Evolutionary conservation across 2,113 vertebrate species (phyloP).

Genomic region (Oenanthe melanoleuca): DNA sequence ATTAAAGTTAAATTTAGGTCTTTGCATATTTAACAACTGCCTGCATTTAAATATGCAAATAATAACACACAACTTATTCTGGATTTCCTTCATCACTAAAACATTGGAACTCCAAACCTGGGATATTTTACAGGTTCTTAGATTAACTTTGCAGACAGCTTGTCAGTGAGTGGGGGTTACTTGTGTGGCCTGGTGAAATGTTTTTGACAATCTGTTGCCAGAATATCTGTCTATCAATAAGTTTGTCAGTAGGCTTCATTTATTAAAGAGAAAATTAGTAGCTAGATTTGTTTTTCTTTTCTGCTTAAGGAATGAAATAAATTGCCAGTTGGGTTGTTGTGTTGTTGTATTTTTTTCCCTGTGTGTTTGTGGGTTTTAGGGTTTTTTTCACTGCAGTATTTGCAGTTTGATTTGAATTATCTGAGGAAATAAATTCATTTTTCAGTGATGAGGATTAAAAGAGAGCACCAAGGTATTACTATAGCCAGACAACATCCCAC

Average conservation of each 20-base stretch:
- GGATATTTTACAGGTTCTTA: constrained; percentile 18
- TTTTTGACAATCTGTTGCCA: constrained; percentile 20
- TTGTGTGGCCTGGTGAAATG: background rate
- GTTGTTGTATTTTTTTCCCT: background rate
- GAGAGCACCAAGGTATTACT: background rate
- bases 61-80: background rate
- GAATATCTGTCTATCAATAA: constrained; percentile 21
- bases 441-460: background rate
- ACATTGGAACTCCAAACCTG: background rate
- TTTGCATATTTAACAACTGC: background rate
- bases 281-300: background rate
- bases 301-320: background rate
- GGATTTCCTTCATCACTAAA: background rate
- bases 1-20: background rate
- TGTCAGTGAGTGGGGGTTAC: background rate
- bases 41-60: background rate
- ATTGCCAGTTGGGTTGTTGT: background rate
- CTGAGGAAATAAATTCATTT: background rate
- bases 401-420: background rate
- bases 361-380: background rate
- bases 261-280: background rate
- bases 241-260: constrained; percentile 10
- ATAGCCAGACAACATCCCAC: background rate
- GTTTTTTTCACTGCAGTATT: background rate
- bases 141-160: constrained; percentile 30